phyloP scores from a whole-genome alignment of 2,797 vertebrate species.

The Arnoldichthys spilopterus region DNA sequence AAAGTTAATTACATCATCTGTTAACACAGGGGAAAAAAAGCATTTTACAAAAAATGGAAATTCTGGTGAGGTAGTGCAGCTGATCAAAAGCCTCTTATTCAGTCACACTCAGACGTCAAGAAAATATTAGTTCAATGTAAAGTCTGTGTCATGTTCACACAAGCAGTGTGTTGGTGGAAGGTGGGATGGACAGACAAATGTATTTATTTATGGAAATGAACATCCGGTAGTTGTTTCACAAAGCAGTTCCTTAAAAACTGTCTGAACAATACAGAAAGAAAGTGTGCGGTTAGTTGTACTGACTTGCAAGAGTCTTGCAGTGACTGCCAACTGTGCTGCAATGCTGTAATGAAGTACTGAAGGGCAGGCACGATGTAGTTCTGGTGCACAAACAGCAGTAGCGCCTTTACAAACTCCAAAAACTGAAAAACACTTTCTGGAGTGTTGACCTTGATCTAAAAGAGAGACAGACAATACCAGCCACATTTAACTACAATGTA shows the following conservation, averaged over 20 bases:
- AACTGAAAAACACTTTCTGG: slow-evolving; percentile 81
- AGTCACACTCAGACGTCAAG: no score
- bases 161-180: no score
- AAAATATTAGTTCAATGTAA: no score
- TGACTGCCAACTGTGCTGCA: slow-evolving; percentile 80
- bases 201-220: no score
- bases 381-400: slow-evolving; percentile 82
- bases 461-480: not conserved
- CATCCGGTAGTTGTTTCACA: no score
- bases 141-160: no score
- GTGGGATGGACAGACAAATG: no score
- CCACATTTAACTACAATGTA: not conserved
- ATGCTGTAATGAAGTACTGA: slow-evolving; percentile 62
- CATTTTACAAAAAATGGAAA: no score
- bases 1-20: no score
- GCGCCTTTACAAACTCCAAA: slow-evolving; percentile 77
- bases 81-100: no score
- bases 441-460: slow-evolving; percentile 78
- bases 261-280: not conserved
- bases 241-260: not conserved
- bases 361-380: slow-evolving; percentile 82
- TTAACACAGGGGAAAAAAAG: no score
- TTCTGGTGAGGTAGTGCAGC: no score
- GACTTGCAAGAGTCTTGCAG: slow-evolving; percentile 90
- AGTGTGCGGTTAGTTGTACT: slow-evolving; percentile 58